Evolutionary conservation across 2,888 invertebrate genomes (phyloP).

Genomic region (Xylocampa areola): DNA sequence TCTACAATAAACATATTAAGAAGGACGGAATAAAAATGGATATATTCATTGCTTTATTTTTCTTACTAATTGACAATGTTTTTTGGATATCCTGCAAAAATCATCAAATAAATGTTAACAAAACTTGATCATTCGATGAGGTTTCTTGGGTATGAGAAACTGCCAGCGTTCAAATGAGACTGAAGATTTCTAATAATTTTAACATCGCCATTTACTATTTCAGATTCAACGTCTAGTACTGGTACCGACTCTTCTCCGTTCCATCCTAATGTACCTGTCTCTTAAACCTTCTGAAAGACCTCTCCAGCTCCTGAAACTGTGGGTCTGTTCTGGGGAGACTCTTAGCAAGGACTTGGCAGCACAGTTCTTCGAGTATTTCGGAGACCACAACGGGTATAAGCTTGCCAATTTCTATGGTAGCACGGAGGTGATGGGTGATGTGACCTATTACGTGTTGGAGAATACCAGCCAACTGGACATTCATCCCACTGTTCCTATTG

Average conservation of each 20-base stretch:
- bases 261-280: conserved; percentile 93
- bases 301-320: conserved; percentile 91
- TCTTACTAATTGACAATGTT: too few relatives aligned
- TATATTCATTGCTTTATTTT: too few relatives aligned
- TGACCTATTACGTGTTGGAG: conserved; percentile 93
- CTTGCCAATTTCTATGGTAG: conserved; percentile 97
- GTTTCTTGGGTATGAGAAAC: too few relatives aligned
- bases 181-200: too few relatives aligned
- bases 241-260: conserved; percentile 95
- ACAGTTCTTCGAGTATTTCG: conserved; percentile 94
- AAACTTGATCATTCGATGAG: too few relatives aligned
- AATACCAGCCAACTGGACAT: conserved; percentile 90
- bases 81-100: too few relatives aligned
- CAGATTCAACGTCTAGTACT: conserved; percentile 94
- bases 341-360: conserved; percentile 92
- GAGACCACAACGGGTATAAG: conserved; percentile 89
- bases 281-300: conserved; percentile 89
- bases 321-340: conserved; percentile 97
- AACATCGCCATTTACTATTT: conserved; percentile 26
- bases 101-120: too few relatives aligned
- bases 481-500: conserved; percentile 94
- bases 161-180: too few relatives aligned
- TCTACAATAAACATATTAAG: too few relatives aligned
- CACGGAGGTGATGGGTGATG: conserved; percentile 97
- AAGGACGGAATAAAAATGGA: too few relatives aligned